These are phyloP conservation scores for Okapia johnstoni DNA, from an alignment of 2,113 vertebrate species.

Conservation along the genomic window DNA sequence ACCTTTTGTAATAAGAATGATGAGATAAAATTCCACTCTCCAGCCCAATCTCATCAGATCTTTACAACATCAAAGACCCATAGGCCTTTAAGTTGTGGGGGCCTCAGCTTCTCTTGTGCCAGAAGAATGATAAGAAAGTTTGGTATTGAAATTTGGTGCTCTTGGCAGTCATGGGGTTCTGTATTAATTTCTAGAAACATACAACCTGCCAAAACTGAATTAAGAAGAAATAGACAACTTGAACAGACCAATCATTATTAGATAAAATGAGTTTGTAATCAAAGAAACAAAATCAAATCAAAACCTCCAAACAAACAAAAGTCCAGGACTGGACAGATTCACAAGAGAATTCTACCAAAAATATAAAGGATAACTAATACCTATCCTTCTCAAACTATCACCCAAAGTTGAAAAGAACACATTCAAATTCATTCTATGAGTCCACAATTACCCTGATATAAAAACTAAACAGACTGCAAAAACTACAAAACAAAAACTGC, in stretches of 20 bases:
- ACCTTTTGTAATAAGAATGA: not conserved
- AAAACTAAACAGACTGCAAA: not conserved
- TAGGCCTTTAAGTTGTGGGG: not conserved
- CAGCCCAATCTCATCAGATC: not conserved
- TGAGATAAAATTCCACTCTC: not conserved
- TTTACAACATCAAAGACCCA: not conserved
- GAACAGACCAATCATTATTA: not conserved
- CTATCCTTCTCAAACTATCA: not conserved
- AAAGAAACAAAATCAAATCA: not conserved
- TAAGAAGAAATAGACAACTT: not conserved
- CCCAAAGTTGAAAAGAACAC: not conserved
- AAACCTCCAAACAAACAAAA: not conserved
- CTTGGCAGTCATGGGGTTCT: not conserved
- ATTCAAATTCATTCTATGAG: not conserved
- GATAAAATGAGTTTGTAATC: not conserved
- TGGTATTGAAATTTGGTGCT: not conserved
- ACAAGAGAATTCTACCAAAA: not conserved
- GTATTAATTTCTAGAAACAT: not conserved
- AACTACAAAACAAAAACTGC: not conserved
- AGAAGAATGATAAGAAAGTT: not conserved
- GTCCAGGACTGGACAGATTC: not conserved
- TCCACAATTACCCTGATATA: not conserved
- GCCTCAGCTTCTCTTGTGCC: not conserved
- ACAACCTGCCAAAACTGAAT: not conserved
- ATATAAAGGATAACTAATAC: not conserved